Base-by-base conservation (phyloP, 2,113 vertebrate species). In the Heloderma charlesbogerti region DNA sequence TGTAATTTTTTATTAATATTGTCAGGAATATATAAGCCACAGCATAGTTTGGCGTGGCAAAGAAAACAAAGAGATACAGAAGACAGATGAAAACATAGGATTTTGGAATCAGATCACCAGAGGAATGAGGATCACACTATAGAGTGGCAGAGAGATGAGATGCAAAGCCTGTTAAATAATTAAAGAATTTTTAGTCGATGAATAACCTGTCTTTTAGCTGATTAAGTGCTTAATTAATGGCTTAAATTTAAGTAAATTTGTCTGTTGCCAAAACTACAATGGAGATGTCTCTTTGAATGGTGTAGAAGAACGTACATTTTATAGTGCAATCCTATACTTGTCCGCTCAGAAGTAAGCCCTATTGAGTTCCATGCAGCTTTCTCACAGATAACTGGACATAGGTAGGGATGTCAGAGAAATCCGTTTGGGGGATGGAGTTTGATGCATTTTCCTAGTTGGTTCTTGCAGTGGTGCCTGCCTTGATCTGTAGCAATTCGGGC, bases 1-100 rank as follows among this genome's bases (percentile, higher is more conserved):
- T 89, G 54, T 77, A 2, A n/a, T 90, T 91, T 91, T 92, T 86
- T 82, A 74, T 43, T 25, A 34, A 6, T 54, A 10, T 80, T 91
- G 0, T 82, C 88, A 89, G 57, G 22, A 93, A 31, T 34, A 80
- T 18, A 43, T 81, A 13, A 87, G 43, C 0, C 80, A 89, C 13
- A 54, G 31, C 25, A 69, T 45, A 45, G 90, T 67, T 79, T 84
- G 4, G 71, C 86, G 80, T 72, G 2, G 5, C 89, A 37, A 82
- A 91, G 89, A 84, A 10, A 63, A 0, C 1, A 79, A 31, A 0
- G 54, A 3, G 20, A 60, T 1, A 18, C 67, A 86, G 3, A 12
- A 2, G 9, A 9, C 16, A 89, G n/a, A n/a, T 45, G 89, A 89
- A 86, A 0, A 0, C 1, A 3, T 1, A 0, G 0, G 3, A 15